Conservation (phyloP, 2,113 vertebrate species). For the Phaethon lepturus region DNA sequence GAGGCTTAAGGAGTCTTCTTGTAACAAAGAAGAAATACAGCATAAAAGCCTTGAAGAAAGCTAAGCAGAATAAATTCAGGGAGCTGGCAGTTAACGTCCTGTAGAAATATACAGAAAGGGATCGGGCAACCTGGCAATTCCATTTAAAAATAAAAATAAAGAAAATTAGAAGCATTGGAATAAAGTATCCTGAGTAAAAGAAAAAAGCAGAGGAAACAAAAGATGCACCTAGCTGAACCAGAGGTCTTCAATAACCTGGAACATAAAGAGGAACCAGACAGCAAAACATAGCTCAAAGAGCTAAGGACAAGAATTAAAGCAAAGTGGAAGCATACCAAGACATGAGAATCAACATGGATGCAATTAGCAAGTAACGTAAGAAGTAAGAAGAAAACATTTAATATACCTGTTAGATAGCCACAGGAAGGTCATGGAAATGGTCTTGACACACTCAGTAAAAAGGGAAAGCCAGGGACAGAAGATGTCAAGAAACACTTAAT, state of each 20-base stretch:
- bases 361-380: background rate
- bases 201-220: background rate
- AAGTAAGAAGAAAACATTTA: background rate
- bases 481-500: background rate
- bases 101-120: background rate
- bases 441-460: background rate
- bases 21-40: background rate
- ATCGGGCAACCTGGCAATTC: background rate
- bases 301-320: background rate
- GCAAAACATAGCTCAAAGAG: background rate
- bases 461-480: background rate
- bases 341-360: background rate
- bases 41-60: background rate
- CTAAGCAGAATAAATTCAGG: background rate
- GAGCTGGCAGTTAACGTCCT: background rate
- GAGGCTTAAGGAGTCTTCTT: background rate
- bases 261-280: background rate
- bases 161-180: background rate
- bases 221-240: background rate
- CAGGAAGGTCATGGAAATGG: background rate
- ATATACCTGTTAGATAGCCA: background rate
- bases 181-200: background rate
- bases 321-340: background rate
- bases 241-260: background rate
- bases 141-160: background rate